Base-by-base conservation (phyloP, 2,797 vertebrate genomes). In the Ctenochaetus hawaiiensis region DNA sequence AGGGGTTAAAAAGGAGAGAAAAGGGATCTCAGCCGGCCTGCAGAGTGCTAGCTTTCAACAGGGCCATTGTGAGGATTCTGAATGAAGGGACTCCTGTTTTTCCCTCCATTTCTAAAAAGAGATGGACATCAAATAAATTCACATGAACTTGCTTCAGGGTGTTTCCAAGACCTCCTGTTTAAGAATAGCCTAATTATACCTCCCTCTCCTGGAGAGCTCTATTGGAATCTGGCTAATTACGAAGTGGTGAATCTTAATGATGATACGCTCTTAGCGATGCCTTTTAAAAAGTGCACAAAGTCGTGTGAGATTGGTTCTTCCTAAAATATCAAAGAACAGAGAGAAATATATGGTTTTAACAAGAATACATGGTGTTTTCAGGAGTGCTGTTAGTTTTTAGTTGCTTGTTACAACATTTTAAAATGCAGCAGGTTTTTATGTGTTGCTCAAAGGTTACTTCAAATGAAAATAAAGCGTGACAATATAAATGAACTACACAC, bases 61-160 rank as follows among this genome's bases (percentile, higher is more conserved):
- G 83, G 78, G 61, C 91, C 83, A 92, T 94, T 94, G 93, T 92
- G 82, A 73, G 63, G 71, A 72, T 48, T 76, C 75, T 93, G 90
- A 93, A 92, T 90, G 83, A 89, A 92, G 83, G 88, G 86, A 87
- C 81, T 91, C 84, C 78, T 72, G 75, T 90, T 93, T 92, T 87
- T 87, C 85, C 87, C 76, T 89, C 88, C 83, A 80, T 85, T 91
- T 90, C 84, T 85, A 80, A 90, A 85, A 90, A 90, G 91, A 87
- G 82, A 92, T 81, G 90, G 90, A 93, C 94, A 94, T 95, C 94
- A 94, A 94, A 95, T 94, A 90, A 90, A 94, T 94, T 94, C 94
- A 93, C 92, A 94, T 94, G 90, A 93, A 93, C 92, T 92, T 91
- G 83, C 89, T 88, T 91, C 80, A 83, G 91, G 84, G 83, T 89